A percentile compares a stretch with the other conserved stretches of the same genome.
phyloP scores from a whole-genome alignment of 2,888 invertebrate genomes.

The Volucella inflata region DNA sequence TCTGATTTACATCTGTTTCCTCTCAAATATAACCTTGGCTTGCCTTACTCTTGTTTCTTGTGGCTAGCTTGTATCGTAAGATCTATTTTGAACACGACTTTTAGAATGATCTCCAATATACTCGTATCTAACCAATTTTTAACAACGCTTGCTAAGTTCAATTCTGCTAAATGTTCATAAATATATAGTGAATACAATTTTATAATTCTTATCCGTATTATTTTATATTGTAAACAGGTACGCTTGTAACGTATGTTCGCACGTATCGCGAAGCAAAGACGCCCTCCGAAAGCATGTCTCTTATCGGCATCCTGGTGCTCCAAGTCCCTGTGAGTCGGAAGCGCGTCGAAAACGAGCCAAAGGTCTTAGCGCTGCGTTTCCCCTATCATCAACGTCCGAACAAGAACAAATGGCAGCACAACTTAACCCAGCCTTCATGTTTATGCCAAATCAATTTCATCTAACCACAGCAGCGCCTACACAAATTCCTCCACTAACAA shows the following conservation, averaged over 20 bases:
- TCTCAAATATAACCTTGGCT: too few relatives aligned
- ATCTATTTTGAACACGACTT: too few relatives aligned
- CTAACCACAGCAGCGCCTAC: constrained; percentile 79
- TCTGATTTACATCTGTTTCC: too few relatives aligned
- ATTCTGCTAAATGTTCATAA: too few relatives aligned
- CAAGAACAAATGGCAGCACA: constrained; percentile 75
- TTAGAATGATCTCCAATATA: too few relatives aligned
- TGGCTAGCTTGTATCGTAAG: too few relatives aligned
- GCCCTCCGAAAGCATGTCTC: constrained; percentile 95
- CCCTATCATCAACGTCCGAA: constrained; percentile 74
- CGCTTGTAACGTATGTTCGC: constrained; percentile 93
- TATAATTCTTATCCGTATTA: background rate
- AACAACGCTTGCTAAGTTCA: too few relatives aligned
- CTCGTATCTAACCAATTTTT: too few relatives aligned
- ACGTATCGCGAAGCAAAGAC: constrained; percentile 94
- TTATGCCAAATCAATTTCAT: constrained; percentile 83
- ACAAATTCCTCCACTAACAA: constrained; percentile 54
- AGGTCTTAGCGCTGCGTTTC: constrained; percentile 76
- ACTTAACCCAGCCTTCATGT: constrained; percentile 80
- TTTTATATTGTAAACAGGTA: constrained; percentile 85
- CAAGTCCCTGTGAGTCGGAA: constrained; percentile 83
- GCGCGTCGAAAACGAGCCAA: constrained; percentile 83
- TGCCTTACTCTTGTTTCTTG: too few relatives aligned
- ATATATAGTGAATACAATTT: too few relatives aligned
- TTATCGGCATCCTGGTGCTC: constrained; percentile 89